These are phyloP conservation scores for Drosophila pandora DNA, from an alignment of 1,140 invertebrate species.

Conservation along the genomic window DNA sequence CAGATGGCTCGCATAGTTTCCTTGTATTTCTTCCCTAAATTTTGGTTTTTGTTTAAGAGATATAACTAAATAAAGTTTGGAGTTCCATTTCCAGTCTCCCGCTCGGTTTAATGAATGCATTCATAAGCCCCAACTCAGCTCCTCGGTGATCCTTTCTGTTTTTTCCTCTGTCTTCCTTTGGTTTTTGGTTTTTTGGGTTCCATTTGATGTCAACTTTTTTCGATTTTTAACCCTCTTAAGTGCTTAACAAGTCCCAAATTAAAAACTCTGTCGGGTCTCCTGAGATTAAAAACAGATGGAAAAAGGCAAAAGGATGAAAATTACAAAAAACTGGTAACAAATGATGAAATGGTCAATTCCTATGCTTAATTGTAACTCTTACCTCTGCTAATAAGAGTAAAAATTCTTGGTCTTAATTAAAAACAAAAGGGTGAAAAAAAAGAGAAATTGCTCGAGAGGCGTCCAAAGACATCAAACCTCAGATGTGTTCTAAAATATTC, in stretches of 20 bases:
- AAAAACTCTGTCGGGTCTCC: constrained; percentile 66
- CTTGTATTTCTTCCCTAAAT: constrained; percentile 10
- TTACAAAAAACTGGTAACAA: constrained; percentile 59
- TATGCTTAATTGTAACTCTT: constrained; percentile 67
- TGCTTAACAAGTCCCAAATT: constrained; percentile 78
- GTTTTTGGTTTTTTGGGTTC: constrained; percentile 8
- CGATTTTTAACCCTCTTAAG: constrained; percentile 79
- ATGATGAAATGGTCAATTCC: constrained; percentile 71
- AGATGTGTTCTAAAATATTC: constrained; percentile 26
- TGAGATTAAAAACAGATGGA: constrained; percentile 59
- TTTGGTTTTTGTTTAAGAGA: constrained; percentile 65
- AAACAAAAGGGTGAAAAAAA: constrained; percentile 29
- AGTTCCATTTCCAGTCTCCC: constrained; percentile 1
- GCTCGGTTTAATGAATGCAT: constrained; percentile 55
- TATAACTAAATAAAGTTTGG: constrained; percentile 75
- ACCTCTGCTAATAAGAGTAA: constrained; percentile 18
- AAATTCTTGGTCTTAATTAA: constrained; percentile 60
- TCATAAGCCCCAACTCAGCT: constrained; percentile 53
- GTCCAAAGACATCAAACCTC: constrained; percentile 49
- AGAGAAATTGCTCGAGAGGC: constrained; percentile 21
- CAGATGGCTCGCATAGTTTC: constrained; percentile 42
- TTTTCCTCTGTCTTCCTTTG: not conserved
- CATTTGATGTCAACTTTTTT: constrained; percentile 66
- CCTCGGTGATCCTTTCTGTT: constrained; percentile 49
- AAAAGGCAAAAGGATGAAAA: constrained; percentile 39